phyloP scores from a whole-genome alignment of 2,797 vertebrate species.

The Epinephelus malabaricus region DNA sequence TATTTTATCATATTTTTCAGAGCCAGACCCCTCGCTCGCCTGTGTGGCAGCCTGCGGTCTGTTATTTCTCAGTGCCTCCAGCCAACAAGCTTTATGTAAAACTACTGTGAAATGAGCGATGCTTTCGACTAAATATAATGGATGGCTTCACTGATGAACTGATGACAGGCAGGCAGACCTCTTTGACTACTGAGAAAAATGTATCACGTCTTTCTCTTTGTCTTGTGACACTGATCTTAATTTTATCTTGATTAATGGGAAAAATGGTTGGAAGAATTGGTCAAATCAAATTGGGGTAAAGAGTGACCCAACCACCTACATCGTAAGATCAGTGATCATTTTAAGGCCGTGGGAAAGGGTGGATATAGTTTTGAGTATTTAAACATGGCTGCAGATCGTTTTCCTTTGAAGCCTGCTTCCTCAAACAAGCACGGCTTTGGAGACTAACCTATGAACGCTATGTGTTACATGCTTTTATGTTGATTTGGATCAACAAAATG shows the following conservation, averaged over 20 bases:
- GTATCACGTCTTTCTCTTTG: conserved; percentile 31
- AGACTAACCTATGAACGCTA: conserved; percentile 67
- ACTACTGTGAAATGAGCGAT: conserved; percentile 78
- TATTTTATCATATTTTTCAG: conserved; percentile 26
- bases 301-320: background rate
- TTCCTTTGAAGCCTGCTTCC: conserved; percentile 59
- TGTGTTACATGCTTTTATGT: conserved; percentile 69
- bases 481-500: conserved; percentile 68
- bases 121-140: conserved; percentile 27
- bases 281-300: background rate
- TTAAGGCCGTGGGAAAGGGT: conserved; percentile 22
- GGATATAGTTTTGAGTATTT: conserved; percentile 49
- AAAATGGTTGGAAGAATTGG: background rate
- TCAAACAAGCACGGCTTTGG: conserved; percentile 49
- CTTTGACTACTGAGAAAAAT: conserved; percentile 71
- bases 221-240: conserved; percentile 38
- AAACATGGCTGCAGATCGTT: conserved; percentile 54
- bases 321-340: conserved; percentile 31
- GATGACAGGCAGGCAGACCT: conserved; percentile 42
- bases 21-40: conserved; percentile 27
- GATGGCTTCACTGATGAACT: conserved; percentile 56
- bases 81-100: conserved; percentile 79
- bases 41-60: conserved; percentile 11
- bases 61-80: conserved; percentile 72
- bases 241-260: background rate